These are phyloP conservation scores for Thalassarche chlororhynchos DNA, from an alignment of 2,113 vertebrate species.

Conservation along the genomic window DNA sequence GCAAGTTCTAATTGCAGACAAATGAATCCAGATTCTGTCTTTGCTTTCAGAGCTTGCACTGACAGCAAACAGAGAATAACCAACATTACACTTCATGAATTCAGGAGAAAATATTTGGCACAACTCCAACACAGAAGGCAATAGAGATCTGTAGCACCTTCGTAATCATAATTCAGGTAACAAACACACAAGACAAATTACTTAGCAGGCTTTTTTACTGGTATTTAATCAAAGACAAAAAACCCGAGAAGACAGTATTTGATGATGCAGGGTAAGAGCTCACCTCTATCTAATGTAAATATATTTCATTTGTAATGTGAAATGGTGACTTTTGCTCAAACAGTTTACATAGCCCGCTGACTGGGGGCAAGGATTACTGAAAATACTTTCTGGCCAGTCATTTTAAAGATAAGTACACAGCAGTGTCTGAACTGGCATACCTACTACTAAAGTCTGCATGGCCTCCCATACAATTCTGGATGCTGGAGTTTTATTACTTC, in stretches of 20 bases:
- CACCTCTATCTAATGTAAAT: neutral
- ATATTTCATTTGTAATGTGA: neutral
- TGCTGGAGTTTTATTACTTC: neutral
- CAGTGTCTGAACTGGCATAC: neutral
- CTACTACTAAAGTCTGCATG: neutral
- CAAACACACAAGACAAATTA: neutral
- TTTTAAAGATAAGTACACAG: neutral
- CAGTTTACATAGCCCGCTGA: fast-evolving
- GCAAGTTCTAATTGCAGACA: neutral
- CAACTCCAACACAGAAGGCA: neutral
- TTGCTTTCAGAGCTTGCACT: neutral
- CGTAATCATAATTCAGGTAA: neutral
- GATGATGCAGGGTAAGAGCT: neutral
- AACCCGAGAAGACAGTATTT: neutral
- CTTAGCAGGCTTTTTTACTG: neutral
- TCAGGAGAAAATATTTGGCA: neutral
- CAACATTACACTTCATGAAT: neutral
- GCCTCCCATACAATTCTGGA: neutral
- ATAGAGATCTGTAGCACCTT: neutral
- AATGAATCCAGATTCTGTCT: neutral
- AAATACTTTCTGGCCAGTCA: neutral
- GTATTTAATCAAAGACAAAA: neutral
- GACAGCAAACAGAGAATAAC: neutral
- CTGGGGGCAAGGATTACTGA: neutral
- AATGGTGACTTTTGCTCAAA: neutral